Conservation (phyloP, 2,113 vertebrate genomes). For the Carollia perspicillata region DNA sequence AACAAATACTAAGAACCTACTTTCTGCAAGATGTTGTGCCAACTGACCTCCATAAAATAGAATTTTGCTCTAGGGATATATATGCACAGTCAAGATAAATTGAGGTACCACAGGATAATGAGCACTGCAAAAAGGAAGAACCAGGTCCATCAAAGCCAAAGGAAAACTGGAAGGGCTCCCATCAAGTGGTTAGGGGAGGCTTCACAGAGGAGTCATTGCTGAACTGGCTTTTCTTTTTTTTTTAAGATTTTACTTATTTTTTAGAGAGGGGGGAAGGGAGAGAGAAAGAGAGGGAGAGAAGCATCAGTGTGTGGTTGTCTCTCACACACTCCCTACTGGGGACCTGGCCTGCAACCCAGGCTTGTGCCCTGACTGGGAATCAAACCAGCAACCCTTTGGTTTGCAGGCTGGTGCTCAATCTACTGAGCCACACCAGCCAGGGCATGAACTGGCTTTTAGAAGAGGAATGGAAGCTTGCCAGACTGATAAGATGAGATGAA, state of each 20-base stretch:
- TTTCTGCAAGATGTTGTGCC: not conserved
- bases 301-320: no score
- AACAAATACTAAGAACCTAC: not conserved
- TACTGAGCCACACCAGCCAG: no score
- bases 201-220: constrained; percentile 12
- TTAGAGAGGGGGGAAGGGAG: no score
- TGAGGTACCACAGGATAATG: not conserved
- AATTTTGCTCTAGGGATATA: not conserved
- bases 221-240: not conserved
- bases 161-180: not conserved
- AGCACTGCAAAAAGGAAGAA: not conserved
- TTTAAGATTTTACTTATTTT: no score
- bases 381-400: no score
- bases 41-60: not conserved
- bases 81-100: not conserved
- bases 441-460: not conserved
- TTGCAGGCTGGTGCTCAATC: no score
- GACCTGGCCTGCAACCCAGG: no score
- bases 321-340: no score
- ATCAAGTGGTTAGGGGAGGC: not conserved
- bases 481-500: not conserved
- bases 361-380: no score
- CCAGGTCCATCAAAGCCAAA: not conserved
- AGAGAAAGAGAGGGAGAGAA: no score
- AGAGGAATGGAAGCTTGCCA: not conserved